Evolutionary conservation across 1,140 invertebrate species (phyloP).

Genomic region (Meloidogyne floridensis): DNA sequence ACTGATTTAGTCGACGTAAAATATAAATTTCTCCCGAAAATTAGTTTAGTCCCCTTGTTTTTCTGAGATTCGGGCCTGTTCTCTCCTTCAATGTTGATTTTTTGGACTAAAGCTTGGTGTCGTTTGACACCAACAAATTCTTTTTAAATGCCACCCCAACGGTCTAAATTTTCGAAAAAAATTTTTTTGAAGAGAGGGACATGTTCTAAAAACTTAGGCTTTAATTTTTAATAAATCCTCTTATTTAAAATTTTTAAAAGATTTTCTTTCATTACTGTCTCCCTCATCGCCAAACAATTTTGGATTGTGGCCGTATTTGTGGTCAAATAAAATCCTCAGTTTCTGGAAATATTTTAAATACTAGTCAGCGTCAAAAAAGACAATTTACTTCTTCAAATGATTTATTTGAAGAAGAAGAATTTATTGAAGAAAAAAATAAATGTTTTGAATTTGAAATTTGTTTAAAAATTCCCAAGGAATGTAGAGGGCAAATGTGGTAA

Average conservation of each 20-base stretch:
- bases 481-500: slow-evolving; percentile 54
- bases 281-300: slow-evolving; percentile 35
- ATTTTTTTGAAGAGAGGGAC: no score
- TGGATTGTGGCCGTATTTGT: slow-evolving; percentile 40
- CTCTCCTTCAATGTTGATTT: no score
- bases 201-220: no score
- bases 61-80: no score
- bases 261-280: slow-evolving; percentile 21
- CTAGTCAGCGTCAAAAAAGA: background rate
- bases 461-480: slow-evolving; percentile 49
- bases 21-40: no score
- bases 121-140: no score
- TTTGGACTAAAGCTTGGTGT: no score
- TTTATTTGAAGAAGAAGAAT: background rate
- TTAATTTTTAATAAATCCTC: background rate
- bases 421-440: background rate
- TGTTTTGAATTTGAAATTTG: slow-evolving; percentile 4
- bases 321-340: slow-evolving; percentile 2
- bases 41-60: no score
- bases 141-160: no score
- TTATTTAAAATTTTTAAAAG: slow-evolving; percentile 11
- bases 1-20: no score
- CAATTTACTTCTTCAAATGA: background rate
- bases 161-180: no score
- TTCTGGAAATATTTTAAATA: slow-evolving; percentile 28